A percentile compares a stretch with the other conserved stretches of the same genome.
These are phyloP conservation scores for Megaustenia siamemsis DNA, from an alignment of 2,888 invertebrate species.

Conservation along the genomic window DNA sequence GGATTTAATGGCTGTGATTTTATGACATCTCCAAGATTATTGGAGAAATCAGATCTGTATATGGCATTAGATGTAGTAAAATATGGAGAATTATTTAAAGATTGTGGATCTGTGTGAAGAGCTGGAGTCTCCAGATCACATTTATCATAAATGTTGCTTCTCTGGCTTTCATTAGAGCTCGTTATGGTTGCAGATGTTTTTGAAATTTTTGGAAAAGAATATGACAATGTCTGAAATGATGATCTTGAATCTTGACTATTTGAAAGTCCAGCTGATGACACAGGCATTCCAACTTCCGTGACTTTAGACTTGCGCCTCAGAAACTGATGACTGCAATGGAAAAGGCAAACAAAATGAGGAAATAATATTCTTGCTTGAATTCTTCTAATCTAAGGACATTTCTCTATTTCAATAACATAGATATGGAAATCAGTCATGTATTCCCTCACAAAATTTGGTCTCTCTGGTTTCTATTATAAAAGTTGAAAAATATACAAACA, in stretches of 20 bases:
- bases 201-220: conserved; percentile 9
- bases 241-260: neutral
- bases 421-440: too few relatives aligned
- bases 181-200: conserved; percentile 24
- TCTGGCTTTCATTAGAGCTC: neutral
- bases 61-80: neutral
- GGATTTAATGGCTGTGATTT: neutral
- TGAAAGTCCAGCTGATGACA: neutral
- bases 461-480: too few relatives aligned
- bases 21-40: neutral
- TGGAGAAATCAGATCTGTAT: neutral
- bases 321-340: conserved; percentile 40
- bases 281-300: neutral
- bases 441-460: too few relatives aligned
- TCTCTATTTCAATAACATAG: too few relatives aligned
- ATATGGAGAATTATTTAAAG: neutral
- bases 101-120: neutral
- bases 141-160: neutral
- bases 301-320: conserved; percentile 1
- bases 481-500: too few relatives aligned
- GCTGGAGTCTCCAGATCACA: neutral
- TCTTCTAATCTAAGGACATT: too few relatives aligned
- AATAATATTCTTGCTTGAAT: too few relatives aligned
- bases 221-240: neutral
- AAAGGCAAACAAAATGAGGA: neutral